phyloP scores from a whole-genome alignment of 1,140 invertebrate species.

The Drosophila bocki region DNA sequence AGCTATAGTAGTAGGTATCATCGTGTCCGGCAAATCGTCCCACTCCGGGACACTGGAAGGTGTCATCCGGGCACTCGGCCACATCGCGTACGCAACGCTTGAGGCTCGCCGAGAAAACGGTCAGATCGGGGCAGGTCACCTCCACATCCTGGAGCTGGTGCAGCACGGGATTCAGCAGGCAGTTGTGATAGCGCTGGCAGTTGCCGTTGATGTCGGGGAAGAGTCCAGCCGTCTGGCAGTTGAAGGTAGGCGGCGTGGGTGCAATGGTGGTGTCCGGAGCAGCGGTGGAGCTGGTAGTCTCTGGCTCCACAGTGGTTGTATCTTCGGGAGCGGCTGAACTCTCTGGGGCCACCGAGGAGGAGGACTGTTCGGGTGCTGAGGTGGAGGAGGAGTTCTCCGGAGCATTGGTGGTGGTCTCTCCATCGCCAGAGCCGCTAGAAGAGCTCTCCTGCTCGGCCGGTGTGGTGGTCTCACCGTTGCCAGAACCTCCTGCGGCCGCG shows the following conservation, averaged over 20 bases:
- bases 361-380: background rate
- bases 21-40: conserved; percentile 60
- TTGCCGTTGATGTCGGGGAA: conserved; percentile 55
- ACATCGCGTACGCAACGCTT: conserved; percentile 65
- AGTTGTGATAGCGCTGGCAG: conserved; percentile 65
- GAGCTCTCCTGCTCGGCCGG: conserved; percentile 14
- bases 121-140: conserved; percentile 40
- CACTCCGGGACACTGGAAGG: conserved; percentile 40
- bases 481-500: background rate
- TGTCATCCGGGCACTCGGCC: conserved; percentile 52
- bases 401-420: conserved; percentile 10
- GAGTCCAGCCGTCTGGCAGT: conserved; percentile 47
- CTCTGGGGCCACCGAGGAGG: background rate
- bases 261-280: conserved; percentile 39
- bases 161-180: conserved; percentile 31
- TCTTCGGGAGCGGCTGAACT: conserved; percentile 16
- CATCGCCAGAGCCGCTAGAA: conserved; percentile 12
- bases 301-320: conserved; percentile 21
- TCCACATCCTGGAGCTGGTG: conserved; percentile 35
- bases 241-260: conserved; percentile 49
- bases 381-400: background rate
- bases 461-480: conserved; percentile 5
- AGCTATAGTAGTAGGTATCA: conserved; percentile 68
- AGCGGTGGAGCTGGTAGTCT: conserved; percentile 5
- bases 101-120: conserved; percentile 52